Percentiles rank a stretch among this genome's conserved stretches.
Conservation (phyloP, 2,797 vertebrate genomes). For the Rhyacichthys aspro region DNA sequence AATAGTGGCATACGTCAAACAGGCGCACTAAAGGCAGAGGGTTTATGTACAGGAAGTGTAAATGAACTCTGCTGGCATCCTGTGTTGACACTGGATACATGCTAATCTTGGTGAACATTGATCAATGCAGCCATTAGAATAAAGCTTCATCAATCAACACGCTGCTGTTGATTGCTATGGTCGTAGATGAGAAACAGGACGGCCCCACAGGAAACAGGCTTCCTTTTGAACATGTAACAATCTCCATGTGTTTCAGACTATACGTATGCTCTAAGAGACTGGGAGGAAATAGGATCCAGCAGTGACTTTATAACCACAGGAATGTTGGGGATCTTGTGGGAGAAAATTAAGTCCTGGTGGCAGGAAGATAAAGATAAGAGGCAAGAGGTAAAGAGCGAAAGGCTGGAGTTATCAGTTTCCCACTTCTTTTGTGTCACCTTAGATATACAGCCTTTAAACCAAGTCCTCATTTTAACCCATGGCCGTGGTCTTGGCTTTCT, state of each 20-base stretch:
- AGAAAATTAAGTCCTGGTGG: slow-evolving; percentile 41
- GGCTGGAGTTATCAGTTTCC: slow-evolving; percentile 20
- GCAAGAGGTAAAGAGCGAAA: slow-evolving; percentile 3
- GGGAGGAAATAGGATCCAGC: slow-evolving; percentile 66
- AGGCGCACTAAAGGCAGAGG: slow-evolving; percentile 5
- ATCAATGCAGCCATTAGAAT: slow-evolving; percentile 21
- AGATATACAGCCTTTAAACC: slow-evolving; percentile 40
- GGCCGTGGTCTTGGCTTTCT: not conserved
- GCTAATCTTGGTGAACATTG: slow-evolving; percentile 31
- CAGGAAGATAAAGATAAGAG: slow-evolving; percentile 28
- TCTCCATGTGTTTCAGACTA: slow-evolving; percentile 70
- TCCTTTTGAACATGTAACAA: slow-evolving; percentile 70
- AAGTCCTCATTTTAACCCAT: slow-evolving; percentile 25
- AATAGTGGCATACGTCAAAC: slow-evolving; percentile 18
- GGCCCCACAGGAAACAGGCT: slow-evolving; percentile 44
- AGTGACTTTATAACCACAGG: slow-evolving; percentile 66
- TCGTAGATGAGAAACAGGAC: slow-evolving; percentile 3
- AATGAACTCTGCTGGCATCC: not conserved
- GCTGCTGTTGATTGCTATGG: not conserved
- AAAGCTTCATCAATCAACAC: slow-evolving; percentile 5
- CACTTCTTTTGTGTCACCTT: slow-evolving; percentile 36
- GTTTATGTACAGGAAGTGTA: slow-evolving; percentile 7
- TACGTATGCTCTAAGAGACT: slow-evolving; percentile 43
- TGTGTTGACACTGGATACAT: slow-evolving; percentile 22
- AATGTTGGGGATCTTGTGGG: slow-evolving; percentile 61